Evolutionary conservation across 2,797 vertebrate species (phyloP), one percentile per base, ranked within the genome.

Genomic region (Manis pentadactyla): DNA sequence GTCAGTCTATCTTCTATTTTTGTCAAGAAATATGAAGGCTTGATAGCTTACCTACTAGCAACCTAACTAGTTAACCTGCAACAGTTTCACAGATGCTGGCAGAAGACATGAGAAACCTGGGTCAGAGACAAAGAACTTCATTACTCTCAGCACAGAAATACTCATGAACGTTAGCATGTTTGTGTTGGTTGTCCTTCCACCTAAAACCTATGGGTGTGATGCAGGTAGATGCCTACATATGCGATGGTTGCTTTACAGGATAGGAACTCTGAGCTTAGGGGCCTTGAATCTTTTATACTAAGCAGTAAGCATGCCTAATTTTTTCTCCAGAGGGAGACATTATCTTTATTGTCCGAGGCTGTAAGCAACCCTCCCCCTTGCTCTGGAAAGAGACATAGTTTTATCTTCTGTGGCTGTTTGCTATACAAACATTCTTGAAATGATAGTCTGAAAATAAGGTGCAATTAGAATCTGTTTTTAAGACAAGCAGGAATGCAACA

Each of bases 371-470:
- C 42, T 55, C 49, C 8, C 0, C 59, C 89, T 71, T 85, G 34
- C 42, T 74, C n/a, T 92, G 49, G 21, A 59, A 64, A 27, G 37
- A 94, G 31, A 79, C 31, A 49, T 23, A 29, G 10, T 37, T 63
- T 64, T 86, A 42, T 39, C 23, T 46, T 87, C 46, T 23, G 66
- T 61, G 51, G 63, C 25, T 49, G 5, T 77, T 71, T 39, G 49
- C 77, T 66, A 49, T 69, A 64, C 59, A 96, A 75, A 69, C 42
- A 92, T 73, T 19, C 39, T 92, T 83, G 77, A 93, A 87, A 93
- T 78, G n/a, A 53, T 12, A 73, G 25, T 85, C 34, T 88, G 37
- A 81, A 81, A 84, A 8, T 95, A 78, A 87, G 31, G 27, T 23
- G 51, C 15, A 64, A 23, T 69, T 57, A 27, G n/a, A 81, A 37